Conservation (phyloP, 2,888 invertebrate genomes). For the Argyresthia albistria region DNA sequence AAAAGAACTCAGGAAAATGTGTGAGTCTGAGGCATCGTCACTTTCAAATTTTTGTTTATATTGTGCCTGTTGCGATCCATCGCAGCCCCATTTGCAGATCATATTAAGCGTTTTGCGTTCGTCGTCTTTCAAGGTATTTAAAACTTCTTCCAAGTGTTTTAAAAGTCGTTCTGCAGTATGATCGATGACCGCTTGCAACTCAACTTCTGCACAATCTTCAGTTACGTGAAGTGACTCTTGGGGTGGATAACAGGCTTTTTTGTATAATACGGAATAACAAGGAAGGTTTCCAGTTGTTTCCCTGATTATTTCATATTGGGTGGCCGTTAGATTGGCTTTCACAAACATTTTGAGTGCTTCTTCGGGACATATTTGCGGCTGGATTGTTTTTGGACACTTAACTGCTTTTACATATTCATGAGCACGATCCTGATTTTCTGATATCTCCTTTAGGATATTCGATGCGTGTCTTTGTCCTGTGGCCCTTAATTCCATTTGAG, state of each 20-base stretch:
- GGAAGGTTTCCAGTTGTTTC: background rate
- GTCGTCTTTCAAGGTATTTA: background rate
- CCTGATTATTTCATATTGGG: background rate
- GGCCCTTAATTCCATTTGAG: background rate
- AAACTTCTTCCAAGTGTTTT: background rate
- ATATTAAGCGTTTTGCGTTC: background rate
- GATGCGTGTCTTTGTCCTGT: background rate
- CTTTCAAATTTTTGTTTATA: background rate
- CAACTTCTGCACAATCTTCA: background rate
- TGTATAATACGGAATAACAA: background rate
- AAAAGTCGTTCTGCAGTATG: background rate
- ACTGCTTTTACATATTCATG: background rate
- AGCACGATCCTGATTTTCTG: background rate
- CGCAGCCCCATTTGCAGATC: background rate
- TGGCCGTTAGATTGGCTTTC: background rate
- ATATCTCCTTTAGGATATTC: background rate
- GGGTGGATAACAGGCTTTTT: background rate
- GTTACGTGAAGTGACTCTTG: background rate
- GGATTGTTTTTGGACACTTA: background rate
- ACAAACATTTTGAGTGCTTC: background rate
- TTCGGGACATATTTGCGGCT: background rate
- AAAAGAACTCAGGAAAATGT: conserved; percentile 1
- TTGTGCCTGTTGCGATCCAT: background rate
- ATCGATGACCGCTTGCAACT: background rate
- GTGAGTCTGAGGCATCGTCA: background rate